phyloP scores from a whole-genome alignment of 2,797 vertebrate species.

The Tapera naevia region DNA sequence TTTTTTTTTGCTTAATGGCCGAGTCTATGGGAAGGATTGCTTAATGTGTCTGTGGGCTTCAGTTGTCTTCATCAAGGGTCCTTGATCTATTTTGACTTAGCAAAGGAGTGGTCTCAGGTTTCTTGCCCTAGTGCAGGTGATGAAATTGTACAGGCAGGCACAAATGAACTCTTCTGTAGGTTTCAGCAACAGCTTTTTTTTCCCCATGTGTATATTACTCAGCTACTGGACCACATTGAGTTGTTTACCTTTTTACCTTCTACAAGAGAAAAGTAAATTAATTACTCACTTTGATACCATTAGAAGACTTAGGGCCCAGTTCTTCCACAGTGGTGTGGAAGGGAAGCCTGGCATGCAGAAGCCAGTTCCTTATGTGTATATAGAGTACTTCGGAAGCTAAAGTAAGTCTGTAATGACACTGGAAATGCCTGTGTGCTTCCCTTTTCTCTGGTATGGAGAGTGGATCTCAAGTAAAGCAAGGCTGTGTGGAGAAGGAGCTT shows the following conservation, averaged over 20 bases:
- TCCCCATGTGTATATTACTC: background rate
- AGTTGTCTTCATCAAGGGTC: background rate
- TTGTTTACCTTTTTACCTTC: background rate
- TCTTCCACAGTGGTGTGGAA: fast-evolving
- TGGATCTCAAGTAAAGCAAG: background rate
- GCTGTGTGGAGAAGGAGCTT: fast-evolving
- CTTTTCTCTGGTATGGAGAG: background rate
- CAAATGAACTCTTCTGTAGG: background rate
- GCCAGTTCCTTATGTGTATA: fast-evolving
- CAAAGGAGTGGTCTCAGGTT: background rate
- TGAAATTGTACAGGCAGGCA: background rate
- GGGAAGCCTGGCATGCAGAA: background rate
- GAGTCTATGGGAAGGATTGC: background rate
- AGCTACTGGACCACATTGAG: background rate
- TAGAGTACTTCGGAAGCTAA: background rate
- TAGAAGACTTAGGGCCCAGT: background rate
- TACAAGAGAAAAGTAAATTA: background rate
- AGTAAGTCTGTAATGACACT: background rate
- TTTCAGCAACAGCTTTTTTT: background rate
- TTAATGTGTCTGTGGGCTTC: background rate
- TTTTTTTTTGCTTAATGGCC: background rate
- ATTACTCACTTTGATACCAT: background rate
- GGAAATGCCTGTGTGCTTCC: background rate
- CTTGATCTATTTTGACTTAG: background rate
- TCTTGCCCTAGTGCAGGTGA: background rate